Evolutionary conservation across 2,888 invertebrate species (phyloP).

Genomic region (Epinotia bilunana): DNA sequence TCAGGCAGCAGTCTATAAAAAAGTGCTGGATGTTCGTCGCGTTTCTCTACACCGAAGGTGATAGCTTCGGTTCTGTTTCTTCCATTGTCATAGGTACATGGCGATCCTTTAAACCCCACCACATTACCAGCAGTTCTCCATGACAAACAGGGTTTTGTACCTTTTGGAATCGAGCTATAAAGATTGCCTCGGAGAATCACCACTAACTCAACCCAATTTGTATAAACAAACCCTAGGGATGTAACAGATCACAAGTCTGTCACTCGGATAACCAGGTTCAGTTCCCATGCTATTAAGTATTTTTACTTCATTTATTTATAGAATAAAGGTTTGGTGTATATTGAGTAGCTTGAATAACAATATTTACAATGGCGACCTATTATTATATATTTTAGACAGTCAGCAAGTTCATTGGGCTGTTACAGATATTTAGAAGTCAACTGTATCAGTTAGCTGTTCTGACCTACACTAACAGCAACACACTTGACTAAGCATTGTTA

Average conservation of each 20-base stretch:
- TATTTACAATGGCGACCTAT: no score
- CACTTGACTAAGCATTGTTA: not conserved
- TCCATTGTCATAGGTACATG: not conserved
- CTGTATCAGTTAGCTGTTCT: not conserved
- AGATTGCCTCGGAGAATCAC: not conserved
- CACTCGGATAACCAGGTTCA: not conserved
- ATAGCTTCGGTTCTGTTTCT: not conserved
- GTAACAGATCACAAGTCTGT: not conserved
- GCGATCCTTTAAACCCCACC: not conserved
- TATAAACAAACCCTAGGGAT: no score
- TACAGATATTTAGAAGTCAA: constrained; percentile 4
- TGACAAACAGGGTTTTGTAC: not conserved
- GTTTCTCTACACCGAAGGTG: not conserved
- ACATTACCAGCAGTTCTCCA: not conserved
- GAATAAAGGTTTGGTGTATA: constrained; percentile 14
- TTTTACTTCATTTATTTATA: not conserved
- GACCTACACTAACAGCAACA: not conserved
- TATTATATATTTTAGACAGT: not conserved
- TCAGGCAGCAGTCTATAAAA: not conserved
- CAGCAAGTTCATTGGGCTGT: not conserved
- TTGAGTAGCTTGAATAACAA: not conserved
- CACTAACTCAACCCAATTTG: not conserved
- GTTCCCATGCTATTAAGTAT: not conserved
- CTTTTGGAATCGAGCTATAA: not conserved
- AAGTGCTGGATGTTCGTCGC: not conserved